Percentiles rank a stretch among this genome's conserved stretches.
Conservation (phyloP, 2,797 vertebrate genomes). For the Astyanax mexicanus region DNA sequence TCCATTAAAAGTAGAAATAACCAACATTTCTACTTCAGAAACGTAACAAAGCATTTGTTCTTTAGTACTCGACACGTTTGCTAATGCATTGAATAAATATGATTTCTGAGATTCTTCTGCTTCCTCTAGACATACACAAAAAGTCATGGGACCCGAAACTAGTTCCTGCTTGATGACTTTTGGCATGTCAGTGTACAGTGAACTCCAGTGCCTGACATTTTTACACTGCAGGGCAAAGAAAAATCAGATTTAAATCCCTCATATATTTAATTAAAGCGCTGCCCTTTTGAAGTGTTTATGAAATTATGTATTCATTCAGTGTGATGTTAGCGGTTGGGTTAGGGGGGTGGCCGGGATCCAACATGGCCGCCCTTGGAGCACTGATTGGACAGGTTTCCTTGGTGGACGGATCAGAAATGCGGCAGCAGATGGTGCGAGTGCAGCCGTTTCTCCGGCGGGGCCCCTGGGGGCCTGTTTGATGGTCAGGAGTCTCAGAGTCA, state of each 20-base stretch:
- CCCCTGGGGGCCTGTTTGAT: conserved; percentile 54
- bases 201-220: not conserved
- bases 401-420: conserved; percentile 38
- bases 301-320: conserved; percentile 3
- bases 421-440: conserved; percentile 64
- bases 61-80: too few relatives aligned
- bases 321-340: not conserved
- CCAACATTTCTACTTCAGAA: too few relatives aligned
- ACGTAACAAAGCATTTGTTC: too few relatives aligned
- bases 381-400: conserved; percentile 48
- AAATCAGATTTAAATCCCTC: not conserved
- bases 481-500: conserved; percentile 55
- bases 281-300: not conserved
- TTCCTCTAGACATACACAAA: too few relatives aligned
- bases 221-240: not conserved
- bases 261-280: not conserved
- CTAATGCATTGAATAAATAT: too few relatives aligned
- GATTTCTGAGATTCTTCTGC: too few relatives aligned
- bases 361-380: conserved; percentile 41
- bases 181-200: not conserved
- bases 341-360: conserved; percentile 46
- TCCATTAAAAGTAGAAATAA: too few relatives aligned
- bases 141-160: too few relatives aligned
- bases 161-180: too few relatives aligned
- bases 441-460: conserved; percentile 45